Evolutionary conservation across 1,140 invertebrate genomes (phyloP).

Genomic region (Thalassaphorura encarpata): DNA sequence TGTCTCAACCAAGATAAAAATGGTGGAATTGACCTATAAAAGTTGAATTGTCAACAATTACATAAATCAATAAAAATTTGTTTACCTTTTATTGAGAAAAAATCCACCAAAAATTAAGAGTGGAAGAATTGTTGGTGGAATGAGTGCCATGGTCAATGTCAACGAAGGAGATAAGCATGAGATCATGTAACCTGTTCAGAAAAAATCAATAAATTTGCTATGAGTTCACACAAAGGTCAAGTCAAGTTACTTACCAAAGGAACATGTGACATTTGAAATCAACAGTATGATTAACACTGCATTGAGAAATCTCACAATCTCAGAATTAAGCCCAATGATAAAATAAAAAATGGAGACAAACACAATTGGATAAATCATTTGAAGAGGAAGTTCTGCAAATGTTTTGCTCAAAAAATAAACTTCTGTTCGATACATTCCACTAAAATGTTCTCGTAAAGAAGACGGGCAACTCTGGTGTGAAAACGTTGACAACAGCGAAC

Average conservation of each 20-base stretch:
- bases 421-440: constrained; percentile 83
- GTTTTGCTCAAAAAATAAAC: constrained; percentile 88
- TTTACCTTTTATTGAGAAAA: constrained; percentile 42
- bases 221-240: too few relatives aligned
- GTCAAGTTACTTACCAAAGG: too few relatives aligned
- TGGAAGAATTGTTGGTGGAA: constrained; percentile 43
- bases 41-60: background rate
- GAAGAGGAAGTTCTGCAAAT: constrained; percentile 74
- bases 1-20: constrained; percentile 45
- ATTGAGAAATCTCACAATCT: constrained; percentile 35
- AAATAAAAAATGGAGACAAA: constrained; percentile 79
- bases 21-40: constrained; percentile 33
- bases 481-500: constrained; percentile 78
- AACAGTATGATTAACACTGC: background rate
- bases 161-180: constrained; percentile 37
- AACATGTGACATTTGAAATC: background rate
- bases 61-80: background rate
- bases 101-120: constrained; percentile 46
- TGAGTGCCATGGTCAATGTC: constrained; percentile 39
- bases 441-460: constrained; percentile 82
- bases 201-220: too few relatives aligned
- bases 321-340: constrained; percentile 57
- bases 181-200: constrained; percentile 40
- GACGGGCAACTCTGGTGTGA: constrained; percentile 80
- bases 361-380: constrained; percentile 65